Base-by-base conservation (phyloP, 1,140 invertebrate species). In the Lasioglossum baleicum region DNA sequence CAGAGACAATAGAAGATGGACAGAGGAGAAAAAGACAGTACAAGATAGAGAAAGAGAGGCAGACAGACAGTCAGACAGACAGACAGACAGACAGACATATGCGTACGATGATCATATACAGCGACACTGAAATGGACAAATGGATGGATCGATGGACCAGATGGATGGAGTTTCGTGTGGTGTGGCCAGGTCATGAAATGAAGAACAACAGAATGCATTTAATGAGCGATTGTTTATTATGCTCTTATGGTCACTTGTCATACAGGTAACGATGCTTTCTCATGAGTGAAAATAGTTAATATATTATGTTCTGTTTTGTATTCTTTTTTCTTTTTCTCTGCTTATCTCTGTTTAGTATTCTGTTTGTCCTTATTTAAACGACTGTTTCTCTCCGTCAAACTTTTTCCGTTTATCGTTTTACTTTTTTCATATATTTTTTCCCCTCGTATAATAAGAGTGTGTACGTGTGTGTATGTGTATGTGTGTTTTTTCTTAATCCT, bases 211-310 rank as follows among this genome's bases (percentile, higher is more conserved):
- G 88, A 92, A 93, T 93, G 92, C 92, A 93, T 93, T 93, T 93
- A 93, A 93, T 93, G 92, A 93, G 92, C 92, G 92, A 93, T 92
- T 93, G 92, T 93, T 93, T 93, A 93, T 93, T 93, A 93, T 93
- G 92, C 92, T 93, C 92, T 93, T 91, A 93, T 93, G 92, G 92
- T 93, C 92, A 93, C 92, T 93, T 93, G 92, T 93, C 92, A 92
- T 93, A 93, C 92, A 93, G 92, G 92, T 93, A 93, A 93, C 92
- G 92, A 93, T 93, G 92, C 92, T 91, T 91, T 88, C 88, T 93
- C 91, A 93, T 93, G 92, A 93, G 93, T 93, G 92, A 93, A 93
- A 93, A 93, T 93, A 93, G 91, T 93, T 93, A 93, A 93, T 93
- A 93, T 93, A 93, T 93, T 92, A 92, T 92, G 89, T 92, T 56